Conservation (phyloP, 2,888 invertebrate species). For the Melolontha melolontha region DNA sequence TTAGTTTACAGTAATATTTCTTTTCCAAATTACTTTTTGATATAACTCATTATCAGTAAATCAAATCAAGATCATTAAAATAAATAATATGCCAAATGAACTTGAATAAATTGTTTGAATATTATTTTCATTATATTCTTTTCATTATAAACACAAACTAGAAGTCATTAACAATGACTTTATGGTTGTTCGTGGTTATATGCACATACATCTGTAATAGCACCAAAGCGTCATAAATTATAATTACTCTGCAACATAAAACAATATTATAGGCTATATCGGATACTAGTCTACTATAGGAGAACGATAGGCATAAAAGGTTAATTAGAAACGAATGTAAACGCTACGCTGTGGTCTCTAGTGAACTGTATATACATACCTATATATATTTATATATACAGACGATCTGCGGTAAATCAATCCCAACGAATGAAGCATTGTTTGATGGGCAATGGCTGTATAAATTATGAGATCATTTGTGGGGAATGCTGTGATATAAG, state of each 20-base stretch:
- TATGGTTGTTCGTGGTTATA: no score
- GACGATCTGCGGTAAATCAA: constrained; percentile 63
- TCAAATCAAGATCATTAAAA: no score
- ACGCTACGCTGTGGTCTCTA: constrained; percentile 36
- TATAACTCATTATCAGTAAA: no score
- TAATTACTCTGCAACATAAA: constrained; percentile 41
- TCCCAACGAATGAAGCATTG: constrained; percentile 60
- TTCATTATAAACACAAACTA: no score
- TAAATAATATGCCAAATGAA: no score
- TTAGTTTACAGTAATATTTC: no score
- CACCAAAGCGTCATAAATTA: constrained; percentile 30
- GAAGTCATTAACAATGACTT: no score
- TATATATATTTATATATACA: constrained; percentile 44
- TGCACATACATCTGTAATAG: constrained; percentile 31
- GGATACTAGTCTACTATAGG: constrained; percentile 51
- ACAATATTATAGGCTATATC: constrained; percentile 45
- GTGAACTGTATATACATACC: constrained; percentile 26
- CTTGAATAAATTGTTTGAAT: no score
- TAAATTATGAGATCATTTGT: constrained; percentile 61
- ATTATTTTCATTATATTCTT: no score
- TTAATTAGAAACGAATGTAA: constrained; percentile 50
- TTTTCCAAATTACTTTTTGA: no score
- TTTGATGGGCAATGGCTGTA: constrained; percentile 60
- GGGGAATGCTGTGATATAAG: constrained; percentile 58
- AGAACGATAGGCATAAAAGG: constrained; percentile 48